These are phyloP conservation scores for Gorsachius magnificus DNA, from an alignment of 2,797 vertebrate genomes.

Conservation along the genomic window DNA sequence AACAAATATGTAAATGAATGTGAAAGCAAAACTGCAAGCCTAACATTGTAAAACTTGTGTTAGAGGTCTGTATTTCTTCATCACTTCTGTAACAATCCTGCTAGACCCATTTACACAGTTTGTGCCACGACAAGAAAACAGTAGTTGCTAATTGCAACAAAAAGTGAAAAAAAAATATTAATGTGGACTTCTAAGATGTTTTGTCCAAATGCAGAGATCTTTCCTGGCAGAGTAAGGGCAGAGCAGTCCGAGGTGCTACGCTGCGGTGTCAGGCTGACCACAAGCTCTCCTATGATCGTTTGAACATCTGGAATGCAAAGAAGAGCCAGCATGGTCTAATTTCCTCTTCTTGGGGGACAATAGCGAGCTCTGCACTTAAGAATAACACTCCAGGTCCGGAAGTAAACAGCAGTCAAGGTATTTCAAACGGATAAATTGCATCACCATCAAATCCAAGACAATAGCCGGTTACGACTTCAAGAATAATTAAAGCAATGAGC, in stretches of 20 bases:
- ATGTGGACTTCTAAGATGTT: background rate
- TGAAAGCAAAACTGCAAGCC: background rate
- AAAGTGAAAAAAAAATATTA: background rate
- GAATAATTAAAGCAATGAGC: background rate
- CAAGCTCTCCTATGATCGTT: background rate
- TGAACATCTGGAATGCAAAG: background rate
- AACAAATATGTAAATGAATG: background rate
- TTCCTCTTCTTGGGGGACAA: constrained; percentile 27
- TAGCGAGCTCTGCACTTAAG: background rate
- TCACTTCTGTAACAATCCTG: background rate
- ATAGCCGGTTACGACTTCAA: background rate
- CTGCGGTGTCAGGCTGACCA: background rate
- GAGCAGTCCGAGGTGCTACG: background rate
- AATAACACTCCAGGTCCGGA: constrained; percentile 17
- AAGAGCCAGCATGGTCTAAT: background rate
- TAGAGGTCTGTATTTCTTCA: background rate
- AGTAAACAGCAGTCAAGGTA: background rate
- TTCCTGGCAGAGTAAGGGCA: background rate
- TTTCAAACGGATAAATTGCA: background rate
- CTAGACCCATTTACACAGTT: background rate
- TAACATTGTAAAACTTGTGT: background rate
- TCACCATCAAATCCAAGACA: background rate
- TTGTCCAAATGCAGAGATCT: background rate
- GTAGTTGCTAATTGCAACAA: background rate
- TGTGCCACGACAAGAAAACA: background rate